phyloP scores from a whole-genome alignment of 2,888 invertebrate genomes.

The Sarcophaga rosellei region DNA sequence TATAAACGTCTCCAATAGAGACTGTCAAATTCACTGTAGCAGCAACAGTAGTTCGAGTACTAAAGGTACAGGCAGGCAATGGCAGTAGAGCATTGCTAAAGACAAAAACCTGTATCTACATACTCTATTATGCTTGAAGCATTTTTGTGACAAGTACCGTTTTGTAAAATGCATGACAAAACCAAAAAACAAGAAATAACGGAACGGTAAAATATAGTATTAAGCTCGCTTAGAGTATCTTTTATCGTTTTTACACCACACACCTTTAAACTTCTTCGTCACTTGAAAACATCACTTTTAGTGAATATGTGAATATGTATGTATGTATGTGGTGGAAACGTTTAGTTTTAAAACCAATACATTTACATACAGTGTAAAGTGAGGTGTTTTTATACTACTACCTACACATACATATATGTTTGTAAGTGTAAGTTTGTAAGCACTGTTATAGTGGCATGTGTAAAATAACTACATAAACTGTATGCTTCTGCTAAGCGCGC shows the following conservation, averaged over 20 bases:
- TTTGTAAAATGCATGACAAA: slow-evolving; percentile 28
- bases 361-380: neutral
- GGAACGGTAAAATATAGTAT: neutral
- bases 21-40: neutral
- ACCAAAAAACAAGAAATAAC: slow-evolving; percentile 9
- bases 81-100: neutral
- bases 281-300: neutral
- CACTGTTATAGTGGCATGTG: neutral
- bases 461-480: slow-evolving; percentile 37
- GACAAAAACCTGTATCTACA: slow-evolving; percentile 9
- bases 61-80: neutral
- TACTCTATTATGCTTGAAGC: slow-evolving; percentile 53
- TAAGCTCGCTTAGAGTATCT: neutral
- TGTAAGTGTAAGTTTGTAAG: neutral
- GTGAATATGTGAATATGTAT: too few species aligned
- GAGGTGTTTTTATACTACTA: too few species aligned
- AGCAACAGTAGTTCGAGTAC: neutral
- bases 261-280: neutral
- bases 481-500: slow-evolving; percentile 39
- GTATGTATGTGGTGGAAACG: neutral
- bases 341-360: slow-evolving; percentile 24
- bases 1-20: slow-evolving; percentile 14
- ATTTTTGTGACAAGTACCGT: slow-evolving; percentile 57
- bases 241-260: slow-evolving; percentile 2
- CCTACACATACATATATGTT: neutral